Evolutionary conservation across 2,888 invertebrate genomes (phyloP).

Genomic region (Dynastes hyllus): DNA sequence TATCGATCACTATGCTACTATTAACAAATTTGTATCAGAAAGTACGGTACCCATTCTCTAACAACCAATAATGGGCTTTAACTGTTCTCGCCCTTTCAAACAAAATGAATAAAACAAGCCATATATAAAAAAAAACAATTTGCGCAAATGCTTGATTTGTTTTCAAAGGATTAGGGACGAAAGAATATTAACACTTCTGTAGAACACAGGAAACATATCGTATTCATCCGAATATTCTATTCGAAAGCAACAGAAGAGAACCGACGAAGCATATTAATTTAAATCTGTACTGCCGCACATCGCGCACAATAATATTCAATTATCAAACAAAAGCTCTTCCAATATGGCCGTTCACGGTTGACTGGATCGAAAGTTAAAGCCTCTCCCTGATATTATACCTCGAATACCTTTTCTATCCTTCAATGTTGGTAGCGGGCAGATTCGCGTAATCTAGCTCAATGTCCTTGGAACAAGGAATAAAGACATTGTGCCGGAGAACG

Average conservation of each 20-base stretch:
- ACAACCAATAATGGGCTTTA: too few relatives aligned
- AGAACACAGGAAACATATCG: neutral
- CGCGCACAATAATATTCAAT: slow-evolving; percentile 18
- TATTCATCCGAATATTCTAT: neutral
- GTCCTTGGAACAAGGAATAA: neutral
- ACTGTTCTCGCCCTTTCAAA: too few relatives aligned
- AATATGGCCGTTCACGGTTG: slow-evolving; percentile 26
- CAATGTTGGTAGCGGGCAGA: too few relatives aligned
- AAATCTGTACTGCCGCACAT: neutral
- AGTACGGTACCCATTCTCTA: too few relatives aligned
- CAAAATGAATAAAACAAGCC: too few relatives aligned
- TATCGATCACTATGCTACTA: too few relatives aligned
- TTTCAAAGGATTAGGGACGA: too few relatives aligned
- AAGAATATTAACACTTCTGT: too few relatives aligned
- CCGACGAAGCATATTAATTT: slow-evolving; percentile 16
- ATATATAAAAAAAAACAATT: too few relatives aligned
- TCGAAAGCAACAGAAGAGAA: neutral
- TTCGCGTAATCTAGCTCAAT: slow-evolving; percentile 3
- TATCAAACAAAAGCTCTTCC: slow-evolving; percentile 22
- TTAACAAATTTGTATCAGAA: too few relatives aligned
- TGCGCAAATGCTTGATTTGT: too few relatives aligned
- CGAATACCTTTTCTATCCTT: too few relatives aligned
- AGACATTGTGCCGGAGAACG: neutral
- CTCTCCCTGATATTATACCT: neutral
- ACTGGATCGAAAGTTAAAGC: slow-evolving; percentile 11